Conservation (phyloP, 2,797 vertebrate genomes). For the Hydrolagus colliei region DNA sequence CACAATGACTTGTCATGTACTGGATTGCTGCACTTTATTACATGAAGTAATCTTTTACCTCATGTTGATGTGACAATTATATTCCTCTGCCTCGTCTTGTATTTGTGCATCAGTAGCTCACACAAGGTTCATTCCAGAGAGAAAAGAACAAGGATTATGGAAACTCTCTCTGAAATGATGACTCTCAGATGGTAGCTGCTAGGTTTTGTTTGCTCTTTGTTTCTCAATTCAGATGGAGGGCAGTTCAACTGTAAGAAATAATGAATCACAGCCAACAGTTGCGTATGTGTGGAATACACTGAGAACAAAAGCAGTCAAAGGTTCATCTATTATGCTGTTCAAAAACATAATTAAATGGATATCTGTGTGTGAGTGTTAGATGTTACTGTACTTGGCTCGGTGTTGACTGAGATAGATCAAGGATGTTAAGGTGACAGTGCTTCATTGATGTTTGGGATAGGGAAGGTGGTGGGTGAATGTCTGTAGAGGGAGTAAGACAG, state of each 20-base stretch:
- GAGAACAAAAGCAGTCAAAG: too few relatives aligned
- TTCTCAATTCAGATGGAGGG: not conserved
- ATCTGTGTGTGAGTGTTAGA: too few relatives aligned
- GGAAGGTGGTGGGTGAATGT: too few relatives aligned
- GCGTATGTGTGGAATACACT: too few relatives aligned
- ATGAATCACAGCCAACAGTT: too few relatives aligned
- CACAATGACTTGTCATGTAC: not conserved
- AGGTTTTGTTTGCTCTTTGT: not conserved
- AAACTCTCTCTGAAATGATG: not conserved
- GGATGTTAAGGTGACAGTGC: too few relatives aligned
- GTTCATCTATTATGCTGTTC: too few relatives aligned
- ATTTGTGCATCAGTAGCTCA: not conserved
- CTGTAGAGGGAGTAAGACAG: too few relatives aligned
- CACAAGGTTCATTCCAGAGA: not conserved
- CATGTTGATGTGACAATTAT: slow-evolving; percentile 3
- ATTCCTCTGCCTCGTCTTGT: not conserved
- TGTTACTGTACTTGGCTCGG: too few relatives aligned
- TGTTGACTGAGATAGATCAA: too few relatives aligned
- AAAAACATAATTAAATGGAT: too few relatives aligned
- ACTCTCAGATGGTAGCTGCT: not conserved
- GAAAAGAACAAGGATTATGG: not conserved
- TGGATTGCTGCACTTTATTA: slow-evolving; percentile 9
- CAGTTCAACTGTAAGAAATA: not conserved
- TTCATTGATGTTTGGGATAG: too few relatives aligned
- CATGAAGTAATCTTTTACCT: not conserved